These are phyloP conservation scores for Eupithecia subumbrata DNA, from an alignment of 2,888 invertebrate genomes.

Conservation along the genomic window DNA sequence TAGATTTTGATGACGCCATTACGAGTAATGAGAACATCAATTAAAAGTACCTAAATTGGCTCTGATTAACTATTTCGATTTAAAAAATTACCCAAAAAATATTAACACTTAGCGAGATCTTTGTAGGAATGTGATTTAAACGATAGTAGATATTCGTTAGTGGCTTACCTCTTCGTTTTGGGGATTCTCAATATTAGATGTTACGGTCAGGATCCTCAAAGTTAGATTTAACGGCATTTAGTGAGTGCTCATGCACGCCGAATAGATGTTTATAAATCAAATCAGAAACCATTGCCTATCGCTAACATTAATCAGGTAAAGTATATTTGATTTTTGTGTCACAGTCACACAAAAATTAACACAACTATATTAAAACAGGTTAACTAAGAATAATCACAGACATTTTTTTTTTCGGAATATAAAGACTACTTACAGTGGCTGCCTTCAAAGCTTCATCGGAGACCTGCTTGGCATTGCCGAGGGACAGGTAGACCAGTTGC, in stretches of 20 bases:
- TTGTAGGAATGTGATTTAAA: too few relatives aligned
- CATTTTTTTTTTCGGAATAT: background rate
- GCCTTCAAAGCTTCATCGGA: constrained; percentile 86
- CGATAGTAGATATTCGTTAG: background rate
- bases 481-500: constrained; percentile 86
- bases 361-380: too few relatives aligned
- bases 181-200: too few relatives aligned
- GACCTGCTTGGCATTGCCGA: constrained; percentile 87
- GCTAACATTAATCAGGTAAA: background rate
- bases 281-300: too few relatives aligned
- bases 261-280: background rate
- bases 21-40: background rate
- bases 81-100: background rate
- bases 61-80: background rate
- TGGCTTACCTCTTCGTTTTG: too few relatives aligned
- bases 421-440: constrained; percentile 72
- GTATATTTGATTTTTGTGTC: background rate
- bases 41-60: background rate
- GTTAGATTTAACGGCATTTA: background rate
- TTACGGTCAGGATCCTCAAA: background rate
- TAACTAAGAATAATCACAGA: too few relatives aligned
- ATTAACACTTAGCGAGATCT: too few relatives aligned
- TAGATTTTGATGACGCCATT: background rate
- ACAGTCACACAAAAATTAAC: background rate
- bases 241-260: background rate